phyloP scores from a whole-genome alignment of 2,113 vertebrate species.

The Tamias sibiricus region DNA sequence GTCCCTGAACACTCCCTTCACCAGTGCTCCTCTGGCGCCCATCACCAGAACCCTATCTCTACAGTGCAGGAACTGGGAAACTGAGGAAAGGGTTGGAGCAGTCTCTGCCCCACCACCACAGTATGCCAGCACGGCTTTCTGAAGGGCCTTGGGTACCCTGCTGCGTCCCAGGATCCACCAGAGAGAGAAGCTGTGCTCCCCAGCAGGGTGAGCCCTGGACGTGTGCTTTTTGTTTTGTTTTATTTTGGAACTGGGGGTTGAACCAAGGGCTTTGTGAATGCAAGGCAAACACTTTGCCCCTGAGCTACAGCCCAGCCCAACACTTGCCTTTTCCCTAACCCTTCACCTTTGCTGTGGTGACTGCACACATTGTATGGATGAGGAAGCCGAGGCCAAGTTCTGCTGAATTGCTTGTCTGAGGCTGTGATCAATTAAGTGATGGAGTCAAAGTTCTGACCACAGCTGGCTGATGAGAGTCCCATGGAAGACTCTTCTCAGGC shows the following conservation, averaged over 20 bases:
- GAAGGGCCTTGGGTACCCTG: background rate
- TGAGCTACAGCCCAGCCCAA: too few relatives aligned
- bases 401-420: background rate
- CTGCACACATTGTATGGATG: background rate
- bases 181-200: background rate
- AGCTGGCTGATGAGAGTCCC: background rate
- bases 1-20: background rate
- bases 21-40: background rate
- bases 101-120: background rate
- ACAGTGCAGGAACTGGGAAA: background rate
- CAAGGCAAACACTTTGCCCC: too few relatives aligned
- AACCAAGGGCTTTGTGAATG: too few relatives aligned
- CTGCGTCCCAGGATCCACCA: background rate
- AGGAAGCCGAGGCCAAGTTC: background rate
- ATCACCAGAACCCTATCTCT: background rate
- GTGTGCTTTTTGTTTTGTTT: background rate
- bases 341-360: background rate
- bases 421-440: background rate
- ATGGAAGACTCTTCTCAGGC: background rate
- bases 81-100: background rate
- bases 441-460: background rate
- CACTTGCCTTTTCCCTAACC: background rate
- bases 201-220: background rate
- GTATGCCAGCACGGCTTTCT: background rate
- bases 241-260: too few relatives aligned